Evolutionary conservation across 2,797 vertebrate genomes (phyloP).

Genomic region (Acestrorhynchus altus): DNA sequence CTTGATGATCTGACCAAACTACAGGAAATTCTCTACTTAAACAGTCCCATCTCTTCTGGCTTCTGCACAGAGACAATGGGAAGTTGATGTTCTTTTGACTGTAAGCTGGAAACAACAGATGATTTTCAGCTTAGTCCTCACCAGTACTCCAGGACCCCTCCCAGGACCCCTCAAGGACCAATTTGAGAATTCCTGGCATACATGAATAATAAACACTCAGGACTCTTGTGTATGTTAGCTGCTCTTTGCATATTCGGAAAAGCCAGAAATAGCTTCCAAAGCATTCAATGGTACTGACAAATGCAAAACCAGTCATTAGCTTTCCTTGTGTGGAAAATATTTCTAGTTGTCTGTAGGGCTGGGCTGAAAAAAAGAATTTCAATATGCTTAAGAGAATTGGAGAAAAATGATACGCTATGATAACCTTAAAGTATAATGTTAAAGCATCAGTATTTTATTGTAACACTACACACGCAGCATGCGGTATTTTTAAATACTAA

Average conservation of each 20-base stretch:
- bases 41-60: constrained; percentile 44
- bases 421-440: too few relatives aligned
- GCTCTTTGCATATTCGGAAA: background rate
- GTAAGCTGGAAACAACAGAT: too few relatives aligned
- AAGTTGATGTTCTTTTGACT: constrained; percentile 22
- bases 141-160: too few relatives aligned
- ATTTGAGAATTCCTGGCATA: background rate
- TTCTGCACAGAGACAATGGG: constrained; percentile 44
- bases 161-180: too few relatives aligned
- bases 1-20: constrained; percentile 77
- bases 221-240: background rate
- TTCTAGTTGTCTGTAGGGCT: too few relatives aligned
- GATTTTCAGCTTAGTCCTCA: too few relatives aligned
- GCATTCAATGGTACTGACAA: background rate
- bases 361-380: too few relatives aligned
- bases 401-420: too few relatives aligned
- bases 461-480: too few relatives aligned
- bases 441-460: too few relatives aligned
- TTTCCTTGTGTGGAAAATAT: background rate
- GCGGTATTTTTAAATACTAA: too few relatives aligned
- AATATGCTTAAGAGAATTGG: too few relatives aligned
- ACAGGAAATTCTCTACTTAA: constrained; percentile 74
- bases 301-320: background rate
- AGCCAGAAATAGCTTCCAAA: background rate
- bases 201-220: background rate